Evolutionary conservation across 1,140 invertebrate genomes (phyloP).

Genomic region (Drosophila subobscura): DNA sequence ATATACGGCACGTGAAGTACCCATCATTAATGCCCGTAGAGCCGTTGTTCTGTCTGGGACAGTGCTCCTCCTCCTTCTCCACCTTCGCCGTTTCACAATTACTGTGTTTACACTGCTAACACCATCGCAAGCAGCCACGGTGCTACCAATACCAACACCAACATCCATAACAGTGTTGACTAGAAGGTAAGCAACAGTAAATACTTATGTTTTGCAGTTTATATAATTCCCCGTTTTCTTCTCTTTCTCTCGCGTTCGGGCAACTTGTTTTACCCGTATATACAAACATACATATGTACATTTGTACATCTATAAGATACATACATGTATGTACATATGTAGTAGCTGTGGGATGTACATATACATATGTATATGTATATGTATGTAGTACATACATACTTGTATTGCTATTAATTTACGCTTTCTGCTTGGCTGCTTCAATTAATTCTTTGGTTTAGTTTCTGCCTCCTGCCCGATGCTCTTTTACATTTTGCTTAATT

Average conservation of each 20-base stretch:
- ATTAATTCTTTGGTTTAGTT: constrained; percentile 74
- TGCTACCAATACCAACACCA: constrained; percentile 14
- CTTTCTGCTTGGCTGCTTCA: constrained; percentile 79
- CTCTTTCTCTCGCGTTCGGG: constrained; percentile 20
- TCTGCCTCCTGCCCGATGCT: constrained; percentile 28
- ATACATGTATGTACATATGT: constrained; percentile 1
- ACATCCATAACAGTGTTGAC: constrained; percentile 14
- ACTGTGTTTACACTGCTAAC: background rate
- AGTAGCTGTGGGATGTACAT: constrained; percentile 11
- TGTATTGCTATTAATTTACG: constrained; percentile 65
- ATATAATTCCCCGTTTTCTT: constrained; percentile 39
- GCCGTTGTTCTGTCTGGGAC: no score
- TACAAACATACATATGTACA: background rate
- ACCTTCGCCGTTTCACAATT: no score
- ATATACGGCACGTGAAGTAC: no score
- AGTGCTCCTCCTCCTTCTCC: no score
- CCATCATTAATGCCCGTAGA: no score
- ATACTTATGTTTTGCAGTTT: constrained; percentile 32
- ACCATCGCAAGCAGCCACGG: background rate
- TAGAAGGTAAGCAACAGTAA: constrained; percentile 27
- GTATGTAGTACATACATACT: constrained; percentile 28
- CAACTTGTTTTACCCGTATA: constrained; percentile 57
- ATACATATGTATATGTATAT: background rate
- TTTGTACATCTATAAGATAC: background rate
- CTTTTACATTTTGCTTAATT: constrained; percentile 62